Conservation (phyloP, 2,797 vertebrate genomes). For the Ceyx erithaca region DNA sequence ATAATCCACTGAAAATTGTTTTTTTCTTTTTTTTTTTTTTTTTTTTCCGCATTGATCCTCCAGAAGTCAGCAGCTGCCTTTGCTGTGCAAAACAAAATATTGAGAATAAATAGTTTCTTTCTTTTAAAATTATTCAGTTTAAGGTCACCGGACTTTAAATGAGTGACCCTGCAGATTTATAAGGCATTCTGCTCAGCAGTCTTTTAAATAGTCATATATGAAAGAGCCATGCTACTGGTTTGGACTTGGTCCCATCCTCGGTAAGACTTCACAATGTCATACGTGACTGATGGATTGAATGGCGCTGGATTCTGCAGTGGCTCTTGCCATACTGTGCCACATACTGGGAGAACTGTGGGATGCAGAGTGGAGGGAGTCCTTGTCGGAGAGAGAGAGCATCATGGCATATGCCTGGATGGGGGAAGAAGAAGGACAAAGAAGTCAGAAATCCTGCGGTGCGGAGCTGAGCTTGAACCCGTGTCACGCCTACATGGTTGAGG, state of each 20-base stretch:
- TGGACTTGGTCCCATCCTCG: slow-evolving; percentile 85
- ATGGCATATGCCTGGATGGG: slow-evolving; percentile 91
- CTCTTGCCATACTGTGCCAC: slow-evolving; percentile 97
- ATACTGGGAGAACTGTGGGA: slow-evolving; percentile 89
- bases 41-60: slow-evolving; percentile 82
- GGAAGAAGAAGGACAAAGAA: slow-evolving; percentile 15
- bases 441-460: accelerated
- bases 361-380: slow-evolving; percentile 91
- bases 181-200: slow-evolving; percentile 95
- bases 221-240: slow-evolving; percentile 81
- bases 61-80: slow-evolving; percentile 94
- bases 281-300: slow-evolving; percentile 97
- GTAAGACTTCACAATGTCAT: slow-evolving; percentile 85
- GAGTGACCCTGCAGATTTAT: slow-evolving; percentile 87
- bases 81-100: slow-evolving; percentile 99
- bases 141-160: slow-evolving; percentile 87
- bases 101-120: slow-evolving; percentile 98
- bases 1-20: slow-evolving; percentile 71
- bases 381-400: slow-evolving; percentile 98
- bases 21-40: slow-evolving; percentile 59
- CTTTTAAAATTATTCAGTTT: slow-evolving; percentile 86
- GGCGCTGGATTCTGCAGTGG: slow-evolving; percentile 92
- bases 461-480: not conserved
- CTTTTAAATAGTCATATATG: slow-evolving; percentile 84
- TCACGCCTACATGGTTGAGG: accelerated